Conservation (phyloP, 2,888 invertebrate genomes). For the Euspilapteryx auroguttella region DNA sequence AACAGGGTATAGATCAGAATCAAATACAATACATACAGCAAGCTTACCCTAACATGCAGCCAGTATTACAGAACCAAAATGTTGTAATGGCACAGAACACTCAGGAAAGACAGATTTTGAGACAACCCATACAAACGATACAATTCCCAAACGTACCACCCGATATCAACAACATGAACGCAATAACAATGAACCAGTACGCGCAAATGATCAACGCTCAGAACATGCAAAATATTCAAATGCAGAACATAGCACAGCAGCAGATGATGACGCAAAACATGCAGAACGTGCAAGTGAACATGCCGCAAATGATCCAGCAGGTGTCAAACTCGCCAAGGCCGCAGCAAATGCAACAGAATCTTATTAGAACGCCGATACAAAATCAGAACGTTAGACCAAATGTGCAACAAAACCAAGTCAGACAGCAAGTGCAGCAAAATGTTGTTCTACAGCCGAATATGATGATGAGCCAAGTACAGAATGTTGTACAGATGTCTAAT, state of each 20-base stretch:
- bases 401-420: constrained; percentile 1
- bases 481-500: constrained; percentile 8
- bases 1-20: constrained; percentile 31
- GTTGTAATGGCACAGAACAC: constrained; percentile 17
- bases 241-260: neutral
- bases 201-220: constrained; percentile 2
- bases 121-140: constrained; percentile 4
- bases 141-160: constrained; percentile 1
- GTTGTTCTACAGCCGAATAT: constrained; percentile 6
- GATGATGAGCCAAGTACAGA: constrained; percentile 14
- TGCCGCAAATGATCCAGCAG: constrained; percentile 2
- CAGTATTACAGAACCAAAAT: constrained; percentile 22
- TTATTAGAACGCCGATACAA: neutral
- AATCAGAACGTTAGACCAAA: neutral
- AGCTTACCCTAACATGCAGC: constrained; percentile 20
- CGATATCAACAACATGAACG: constrained; percentile 1
- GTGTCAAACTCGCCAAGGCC: constrained; percentile 2
- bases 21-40: constrained; percentile 34
- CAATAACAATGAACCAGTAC: constrained; percentile 2
- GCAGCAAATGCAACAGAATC: constrained; percentile 10
- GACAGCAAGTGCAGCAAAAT: constrained; percentile 5
- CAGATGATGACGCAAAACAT: constrained; percentile 2
- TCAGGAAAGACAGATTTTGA: constrained; percentile 15
- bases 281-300: constrained; percentile 2
- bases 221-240: neutral